Base-by-base conservation (phyloP, 2,797 vertebrate genomes). In the Acanthurus tractus region DNA sequence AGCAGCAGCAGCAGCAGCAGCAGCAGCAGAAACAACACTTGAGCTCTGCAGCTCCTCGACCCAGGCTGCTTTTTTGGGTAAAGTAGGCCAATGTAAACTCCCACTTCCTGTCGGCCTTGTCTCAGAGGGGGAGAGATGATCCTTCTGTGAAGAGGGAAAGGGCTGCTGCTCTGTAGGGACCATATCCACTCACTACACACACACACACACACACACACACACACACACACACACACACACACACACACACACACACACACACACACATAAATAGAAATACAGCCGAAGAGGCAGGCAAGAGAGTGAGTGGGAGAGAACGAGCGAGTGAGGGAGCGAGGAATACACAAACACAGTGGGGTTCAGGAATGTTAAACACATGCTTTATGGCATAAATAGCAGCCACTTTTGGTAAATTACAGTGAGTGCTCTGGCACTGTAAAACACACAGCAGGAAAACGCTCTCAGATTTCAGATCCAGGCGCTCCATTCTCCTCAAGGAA, bases 331-430 rank as follows among this genome's bases (percentile, higher is more conserved):
- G 82, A 92, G 90, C 76, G 62, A 93, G 92, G 89, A 91, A 93
- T 92, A 92, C 93, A 93, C 93, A 93, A 95, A 93, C 93, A 93
- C 88, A 93, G 93, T 92, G 92, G 92, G 92, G 90, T 89, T 92
- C 80, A 92, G 94, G 94, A 96, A 96, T 96, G 95, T 96, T 95
- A 95, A 95, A 96, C 95, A 95, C 93, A 95, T 93, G 93, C 92
- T 94, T 95, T 94, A 95, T 95, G 93, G 94, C 92, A 94, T 95
- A 93, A 94, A 94, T 94, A 95, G 94, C 93, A 95, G 94, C 93
- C 94, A 94, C 95, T 95, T 95, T 96, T 94, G 93, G 94, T 95
- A 96, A 96, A 96, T 96, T 96, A 96, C 93, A 96, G 94, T 95
- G 94, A 94, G 93, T 91, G 93, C 91, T 94, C 93, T 94, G 90